These are phyloP conservation scores for Erythrocercus mccallii DNA, from an alignment of 2,113 vertebrate species.

Conservation along the genomic window DNA sequence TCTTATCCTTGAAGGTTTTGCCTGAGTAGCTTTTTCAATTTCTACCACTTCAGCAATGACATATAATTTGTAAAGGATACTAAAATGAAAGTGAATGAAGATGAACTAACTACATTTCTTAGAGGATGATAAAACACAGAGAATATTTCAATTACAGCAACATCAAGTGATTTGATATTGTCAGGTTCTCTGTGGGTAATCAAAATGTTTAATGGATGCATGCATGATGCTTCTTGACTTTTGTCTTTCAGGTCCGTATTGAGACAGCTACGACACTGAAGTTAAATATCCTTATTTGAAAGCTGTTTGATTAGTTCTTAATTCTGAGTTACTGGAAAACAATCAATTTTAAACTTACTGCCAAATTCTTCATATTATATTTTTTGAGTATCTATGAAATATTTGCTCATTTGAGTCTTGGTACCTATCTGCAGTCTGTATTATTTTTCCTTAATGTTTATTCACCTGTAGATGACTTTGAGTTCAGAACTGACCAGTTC, in stretches of 20 bases:
- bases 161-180: background rate
- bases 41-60: background rate
- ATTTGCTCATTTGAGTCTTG: background rate
- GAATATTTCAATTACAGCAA: background rate
- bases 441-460: slow-evolving; percentile 76
- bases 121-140: background rate
- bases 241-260: slow-evolving; percentile 88
- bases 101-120: background rate
- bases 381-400: background rate
- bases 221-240: background rate
- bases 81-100: background rate
- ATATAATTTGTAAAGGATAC: background rate
- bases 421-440: fast-evolving
- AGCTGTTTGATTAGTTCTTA: background rate
- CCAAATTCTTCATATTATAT: background rate
- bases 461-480: slow-evolving; percentile 95
- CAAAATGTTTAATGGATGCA: background rate
- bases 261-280: slow-evolving; percentile 96
- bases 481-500: slow-evolving; percentile 96
- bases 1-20: background rate
- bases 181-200: background rate
- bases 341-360: background rate
- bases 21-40: background rate
- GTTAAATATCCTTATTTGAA: slow-evolving; percentile 88
- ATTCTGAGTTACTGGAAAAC: background rate